These are phyloP conservation scores for Microcebus tavaratra DNA, from an alignment of 2,113 vertebrate genomes.

Conservation along the genomic window DNA sequence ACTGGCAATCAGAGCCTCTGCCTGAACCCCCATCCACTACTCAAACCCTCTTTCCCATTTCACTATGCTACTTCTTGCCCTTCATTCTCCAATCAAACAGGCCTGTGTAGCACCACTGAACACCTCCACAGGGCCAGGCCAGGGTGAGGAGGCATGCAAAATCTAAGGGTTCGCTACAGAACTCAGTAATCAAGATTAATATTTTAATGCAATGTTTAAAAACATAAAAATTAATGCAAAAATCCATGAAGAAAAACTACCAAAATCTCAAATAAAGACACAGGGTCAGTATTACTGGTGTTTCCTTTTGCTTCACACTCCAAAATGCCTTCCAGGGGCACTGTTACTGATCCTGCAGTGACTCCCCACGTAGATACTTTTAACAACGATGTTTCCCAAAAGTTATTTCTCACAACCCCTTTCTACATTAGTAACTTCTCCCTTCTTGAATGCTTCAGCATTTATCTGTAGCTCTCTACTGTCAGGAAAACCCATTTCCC, in stretches of 20 bases:
- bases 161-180: background rate
- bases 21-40: background rate
- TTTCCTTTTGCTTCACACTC: background rate
- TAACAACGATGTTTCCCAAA: background rate
- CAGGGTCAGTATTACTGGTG: background rate
- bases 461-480: background rate
- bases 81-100: background rate
- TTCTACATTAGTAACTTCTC: background rate
- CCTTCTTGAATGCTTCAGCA: background rate
- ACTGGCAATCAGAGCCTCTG: background rate
- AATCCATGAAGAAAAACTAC: background rate
- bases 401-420: background rate
- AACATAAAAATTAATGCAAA: background rate
- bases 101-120: background rate
- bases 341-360: background rate
- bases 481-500: constrained; percentile 50
- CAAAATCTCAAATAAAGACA: background rate
- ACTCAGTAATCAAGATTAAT: background rate
- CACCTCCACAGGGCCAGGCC: background rate
- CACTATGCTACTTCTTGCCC: background rate
- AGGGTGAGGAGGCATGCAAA: background rate
- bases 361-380: background rate
- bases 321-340: background rate
- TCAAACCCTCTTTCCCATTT: background rate
- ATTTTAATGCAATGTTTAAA: background rate